These are phyloP conservation scores for Chironomus striatipennis DNA, from an alignment of 1,140 invertebrate species.

Conservation along the genomic window DNA sequence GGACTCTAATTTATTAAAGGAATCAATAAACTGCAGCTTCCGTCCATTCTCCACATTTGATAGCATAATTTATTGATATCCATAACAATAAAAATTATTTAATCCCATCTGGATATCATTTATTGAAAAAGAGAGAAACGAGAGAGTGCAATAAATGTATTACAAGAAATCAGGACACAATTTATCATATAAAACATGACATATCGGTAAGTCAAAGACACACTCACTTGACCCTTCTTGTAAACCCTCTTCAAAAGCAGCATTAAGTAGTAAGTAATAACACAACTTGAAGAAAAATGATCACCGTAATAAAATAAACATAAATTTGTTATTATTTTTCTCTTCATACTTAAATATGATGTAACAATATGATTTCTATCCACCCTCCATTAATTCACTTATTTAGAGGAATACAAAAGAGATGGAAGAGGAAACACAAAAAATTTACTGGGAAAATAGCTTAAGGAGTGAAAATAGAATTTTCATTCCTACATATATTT, in stretches of 20 bases:
- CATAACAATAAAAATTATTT: conserved; percentile 23
- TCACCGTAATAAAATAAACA: conserved; percentile 23
- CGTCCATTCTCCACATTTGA: background rate
- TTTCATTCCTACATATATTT: background rate
- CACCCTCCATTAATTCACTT: background rate
- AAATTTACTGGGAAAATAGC: too few relatives aligned
- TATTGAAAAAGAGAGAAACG: background rate
- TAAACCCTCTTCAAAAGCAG: conserved; percentile 13
- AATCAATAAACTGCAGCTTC: conserved; percentile 7
- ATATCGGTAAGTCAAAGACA: conserved; percentile 19
- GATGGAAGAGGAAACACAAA: too few relatives aligned
- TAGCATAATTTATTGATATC: background rate
- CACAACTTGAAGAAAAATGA: conserved; percentile 19
- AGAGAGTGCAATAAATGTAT: background rate
- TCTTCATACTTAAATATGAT: conserved; percentile 18
- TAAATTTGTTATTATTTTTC: conserved; percentile 18
- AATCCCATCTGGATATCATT: background rate
- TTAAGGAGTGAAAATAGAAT: too few relatives aligned
- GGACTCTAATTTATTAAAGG: too few relatives aligned
- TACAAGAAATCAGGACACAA: background rate
- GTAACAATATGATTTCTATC: background rate
- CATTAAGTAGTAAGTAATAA: conserved; percentile 18
- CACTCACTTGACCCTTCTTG: conserved; percentile 14
- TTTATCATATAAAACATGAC: conserved; percentile 20
- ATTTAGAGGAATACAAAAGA: background rate